These are phyloP conservation scores for Anthonomus grandis DNA, from an alignment of 1,140 invertebrate genomes.

Conservation along the genomic window DNA sequence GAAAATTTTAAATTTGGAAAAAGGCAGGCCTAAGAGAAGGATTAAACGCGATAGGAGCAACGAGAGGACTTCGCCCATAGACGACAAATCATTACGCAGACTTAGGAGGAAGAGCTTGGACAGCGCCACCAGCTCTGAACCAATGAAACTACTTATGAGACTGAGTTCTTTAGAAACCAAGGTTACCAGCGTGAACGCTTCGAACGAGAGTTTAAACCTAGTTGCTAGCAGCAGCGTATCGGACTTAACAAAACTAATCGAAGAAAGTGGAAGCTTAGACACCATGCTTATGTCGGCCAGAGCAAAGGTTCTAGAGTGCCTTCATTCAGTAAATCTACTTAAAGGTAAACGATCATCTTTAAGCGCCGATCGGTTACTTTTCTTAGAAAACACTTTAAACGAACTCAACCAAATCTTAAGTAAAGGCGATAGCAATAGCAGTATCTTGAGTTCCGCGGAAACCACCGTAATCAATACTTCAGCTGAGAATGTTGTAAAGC, in stretches of 20 bases:
- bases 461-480: constrained; percentile 54
- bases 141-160: constrained; percentile 72
- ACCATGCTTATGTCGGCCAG: constrained; percentile 31
- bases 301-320: constrained; percentile 43
- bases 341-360: constrained; percentile 29
- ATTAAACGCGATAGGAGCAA: constrained; percentile 40
- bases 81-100: constrained; percentile 51
- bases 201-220: constrained; percentile 53
- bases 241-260: constrained; percentile 31
- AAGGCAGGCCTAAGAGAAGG: constrained; percentile 28
- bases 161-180: constrained; percentile 71
- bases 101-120: constrained; percentile 70
- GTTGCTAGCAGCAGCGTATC: constrained; percentile 46
- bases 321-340: constrained; percentile 31
- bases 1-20: constrained; percentile 66
- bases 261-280: constrained; percentile 24
- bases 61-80: constrained; percentile 47
- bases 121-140: constrained; percentile 70
- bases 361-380: constrained; percentile 47
- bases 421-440: constrained; percentile 49
- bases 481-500: constrained; percentile 59
- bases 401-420: constrained; percentile 57
- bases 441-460: constrained; percentile 49
- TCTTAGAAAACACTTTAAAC: constrained; percentile 58
- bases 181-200: constrained; percentile 59